Evolutionary conservation across 2,797 vertebrate species (phyloP).

Genomic region (Enteromius treurensis): DNA sequence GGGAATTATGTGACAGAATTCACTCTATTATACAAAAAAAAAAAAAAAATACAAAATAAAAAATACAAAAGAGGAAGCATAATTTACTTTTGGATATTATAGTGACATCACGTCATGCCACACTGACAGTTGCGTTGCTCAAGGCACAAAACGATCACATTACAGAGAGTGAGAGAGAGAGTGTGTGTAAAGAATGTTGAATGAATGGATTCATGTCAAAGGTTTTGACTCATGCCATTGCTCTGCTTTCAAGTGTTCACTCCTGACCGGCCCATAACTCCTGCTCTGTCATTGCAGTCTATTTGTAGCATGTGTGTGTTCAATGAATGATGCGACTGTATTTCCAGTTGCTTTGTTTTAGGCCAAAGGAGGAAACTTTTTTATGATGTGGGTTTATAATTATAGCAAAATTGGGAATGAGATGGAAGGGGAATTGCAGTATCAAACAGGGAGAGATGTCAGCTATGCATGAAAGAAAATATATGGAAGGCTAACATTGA

Average conservation of each 20-base stretch:
- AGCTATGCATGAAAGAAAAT: background rate
- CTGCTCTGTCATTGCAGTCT: constrained; percentile 37
- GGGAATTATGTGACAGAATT: background rate
- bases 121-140: background rate
- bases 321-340: constrained; percentile 33
- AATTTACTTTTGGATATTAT: background rate
- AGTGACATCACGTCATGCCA: constrained; percentile 1
- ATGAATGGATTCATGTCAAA: constrained; percentile 11
- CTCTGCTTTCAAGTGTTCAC: constrained; percentile 36
- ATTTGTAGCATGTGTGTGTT: constrained; percentile 46
- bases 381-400: constrained; percentile 36
- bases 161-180: background rate
- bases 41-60: background rate
- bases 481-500: background rate
- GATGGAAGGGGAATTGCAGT: background rate
- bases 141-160: background rate
- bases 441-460: background rate
- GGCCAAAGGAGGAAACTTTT: constrained; percentile 31
- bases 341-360: constrained; percentile 45
- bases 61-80: no score
- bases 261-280: constrained; percentile 48
- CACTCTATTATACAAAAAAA: background rate
- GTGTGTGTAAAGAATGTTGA: constrained; percentile 14
- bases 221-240: background rate
- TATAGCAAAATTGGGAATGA: constrained; percentile 21